phyloP scores from a whole-genome alignment of 2,888 invertebrate species.

The Hyposoter dolosus region DNA sequence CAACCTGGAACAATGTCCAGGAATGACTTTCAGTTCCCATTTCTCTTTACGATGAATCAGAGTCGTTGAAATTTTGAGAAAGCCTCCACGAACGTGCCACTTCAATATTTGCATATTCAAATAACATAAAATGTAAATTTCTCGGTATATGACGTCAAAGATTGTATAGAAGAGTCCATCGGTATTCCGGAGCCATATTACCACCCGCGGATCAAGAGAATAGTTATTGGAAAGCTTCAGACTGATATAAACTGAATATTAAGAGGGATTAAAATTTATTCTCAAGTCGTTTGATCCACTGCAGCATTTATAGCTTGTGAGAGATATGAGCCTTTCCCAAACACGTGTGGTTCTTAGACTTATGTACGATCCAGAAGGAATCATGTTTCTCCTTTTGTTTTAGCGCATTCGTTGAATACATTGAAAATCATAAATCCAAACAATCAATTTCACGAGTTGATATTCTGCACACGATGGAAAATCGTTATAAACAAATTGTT shows the following conservation, averaged over 20 bases:
- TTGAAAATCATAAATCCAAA: background rate
- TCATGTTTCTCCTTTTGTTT: background rate
- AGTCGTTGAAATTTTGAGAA: background rate
- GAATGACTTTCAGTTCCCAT: background rate
- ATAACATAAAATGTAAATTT: background rate
- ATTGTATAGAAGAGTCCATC: background rate
- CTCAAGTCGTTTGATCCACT: background rate
- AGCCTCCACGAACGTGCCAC: background rate
- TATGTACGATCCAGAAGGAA: background rate
- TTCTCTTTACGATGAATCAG: background rate
- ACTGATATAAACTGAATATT: background rate
- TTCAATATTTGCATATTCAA: background rate
- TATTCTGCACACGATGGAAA: background rate
- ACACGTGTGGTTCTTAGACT: background rate
- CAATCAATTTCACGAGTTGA: background rate
- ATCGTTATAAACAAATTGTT: slow-evolving; percentile 36
- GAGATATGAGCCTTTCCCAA: slow-evolving; percentile 8
- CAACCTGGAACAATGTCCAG: background rate
- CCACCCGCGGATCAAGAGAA: background rate
- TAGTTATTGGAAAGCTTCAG: background rate
- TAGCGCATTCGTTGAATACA: background rate
- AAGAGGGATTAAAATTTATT: slow-evolving; percentile 16
- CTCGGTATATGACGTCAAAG: background rate
- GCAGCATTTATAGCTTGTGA: slow-evolving; percentile 21
- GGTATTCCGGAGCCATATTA: background rate